A percentile compares a stretch with the other conserved stretches of the same genome.
phyloP scores from a whole-genome alignment of 2,888 invertebrate species.

The Branchinecta sandiegonensis region DNA sequence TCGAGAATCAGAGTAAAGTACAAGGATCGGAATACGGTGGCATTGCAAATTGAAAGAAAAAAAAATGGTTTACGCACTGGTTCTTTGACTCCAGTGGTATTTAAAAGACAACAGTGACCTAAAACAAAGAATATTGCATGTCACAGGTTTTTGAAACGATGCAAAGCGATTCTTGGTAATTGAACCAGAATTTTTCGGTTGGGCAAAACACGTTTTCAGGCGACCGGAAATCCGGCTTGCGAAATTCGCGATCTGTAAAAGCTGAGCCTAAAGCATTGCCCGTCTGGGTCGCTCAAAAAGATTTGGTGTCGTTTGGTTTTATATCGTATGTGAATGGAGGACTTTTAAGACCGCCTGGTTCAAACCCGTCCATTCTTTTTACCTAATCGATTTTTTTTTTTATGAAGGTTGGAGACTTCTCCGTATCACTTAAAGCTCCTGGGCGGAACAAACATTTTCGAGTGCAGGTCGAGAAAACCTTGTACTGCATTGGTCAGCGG shows the following conservation, averaged over 20 bases:
- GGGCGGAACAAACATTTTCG: constrained; percentile 98
- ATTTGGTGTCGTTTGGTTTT: constrained; percentile 56
- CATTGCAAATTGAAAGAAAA: neutral
- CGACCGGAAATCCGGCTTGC: too few species aligned
- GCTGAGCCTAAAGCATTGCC: too few species aligned
- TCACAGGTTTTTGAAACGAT: too few species aligned
- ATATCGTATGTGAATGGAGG: constrained; percentile 38
- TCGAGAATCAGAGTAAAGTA: too few species aligned
- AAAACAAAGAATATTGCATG: too few species aligned
- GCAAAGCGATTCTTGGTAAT: too few species aligned
- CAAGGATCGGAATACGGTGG: neutral
- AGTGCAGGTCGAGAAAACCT: constrained; percentile 80
- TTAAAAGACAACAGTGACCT: too few species aligned
- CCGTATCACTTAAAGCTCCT: constrained; percentile 92
- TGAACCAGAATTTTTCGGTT: too few species aligned
- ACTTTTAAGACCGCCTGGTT: neutral
- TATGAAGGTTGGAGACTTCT: constrained; percentile 87
- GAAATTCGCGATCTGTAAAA: too few species aligned
- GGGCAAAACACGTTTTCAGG: too few species aligned
- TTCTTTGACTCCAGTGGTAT: neutral
- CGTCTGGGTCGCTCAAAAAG: too few species aligned
- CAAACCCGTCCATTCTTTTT: neutral
- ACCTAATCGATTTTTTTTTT: constrained; percentile 23
- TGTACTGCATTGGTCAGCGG: constrained; percentile 95
- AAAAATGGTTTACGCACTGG: neutral